Base-by-base conservation (phyloP, 2,113 vertebrate genomes). In the Cyanistes caeruleus region DNA sequence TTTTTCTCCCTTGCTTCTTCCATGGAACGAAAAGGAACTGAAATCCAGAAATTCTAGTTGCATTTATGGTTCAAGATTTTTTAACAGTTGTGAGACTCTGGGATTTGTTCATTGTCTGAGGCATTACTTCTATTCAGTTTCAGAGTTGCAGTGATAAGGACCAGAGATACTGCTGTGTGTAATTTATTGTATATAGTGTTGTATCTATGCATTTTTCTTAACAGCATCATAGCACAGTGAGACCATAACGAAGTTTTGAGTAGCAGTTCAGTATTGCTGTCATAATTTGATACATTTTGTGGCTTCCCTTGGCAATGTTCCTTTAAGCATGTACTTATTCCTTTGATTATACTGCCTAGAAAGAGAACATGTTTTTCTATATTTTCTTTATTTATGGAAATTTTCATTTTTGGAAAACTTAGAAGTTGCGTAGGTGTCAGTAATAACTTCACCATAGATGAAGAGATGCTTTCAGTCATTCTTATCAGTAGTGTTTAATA, bases 281-380 rank as follows among this genome's bases (percentile, higher is more conserved):
- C 44, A 20, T 44, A 48, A 74, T 31, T 62, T 30, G 25, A 10
- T 79, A 51, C 0, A 1, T 84, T 85, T 70, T 74, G 43, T 91
- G 44, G 7, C 60, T 93, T 88, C 48, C 30, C 25, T 84, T 96
- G 64, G 43, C 64, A 92, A 4, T 95, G 83, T 87, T 92, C 93
- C 96, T 93, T 95, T 95, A 96, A 95, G 86, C 92, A 94, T 93
- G 83, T 96, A 90, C 92, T 95, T 90, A 78, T 16, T 93, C 44
- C 31, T 31, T 63, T 81, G 10, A n/a, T 76, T 80, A 39, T 67
- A 76, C 11, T 63, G 30, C 37, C 24, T 91, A 63, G 43, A 82
- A 84, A 41, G 5, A 77, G 23, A 80, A 41, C 5, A 48, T 58
- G 4, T 63, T 67, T 67, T 56, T 83, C 10, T 56, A 19, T 31